Percentiles rank a stretch among this genome's conserved stretches.
These are phyloP conservation scores for Cephalopterus ornatus DNA, from an alignment of 2,113 vertebrate species.

Conservation along the genomic window DNA sequence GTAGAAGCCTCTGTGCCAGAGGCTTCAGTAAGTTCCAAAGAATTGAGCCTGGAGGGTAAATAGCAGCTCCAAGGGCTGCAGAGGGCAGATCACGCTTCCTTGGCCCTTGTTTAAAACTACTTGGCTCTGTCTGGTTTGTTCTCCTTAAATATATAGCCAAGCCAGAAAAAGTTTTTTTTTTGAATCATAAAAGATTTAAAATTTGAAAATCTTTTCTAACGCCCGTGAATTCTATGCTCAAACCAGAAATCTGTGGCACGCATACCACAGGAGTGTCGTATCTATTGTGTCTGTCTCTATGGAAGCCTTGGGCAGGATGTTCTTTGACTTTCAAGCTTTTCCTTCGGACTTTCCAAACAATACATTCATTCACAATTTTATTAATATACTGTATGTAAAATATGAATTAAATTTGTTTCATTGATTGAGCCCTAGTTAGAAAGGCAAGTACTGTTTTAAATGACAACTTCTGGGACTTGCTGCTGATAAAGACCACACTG, in stretches of 20 bases:
- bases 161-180: neutral
- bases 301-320: neutral
- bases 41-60: neutral
- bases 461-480: neutral
- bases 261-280: conserved; percentile 34
- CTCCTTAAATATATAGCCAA: neutral
- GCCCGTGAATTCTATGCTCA: neutral
- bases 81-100: neutral
- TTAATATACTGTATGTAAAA: neutral
- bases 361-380: neutral
- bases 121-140: neutral
- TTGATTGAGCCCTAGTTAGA: neutral
- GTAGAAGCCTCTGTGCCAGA: neutral
- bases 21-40: neutral
- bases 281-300: conserved; percentile 67
- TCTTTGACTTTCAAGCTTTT: neutral
- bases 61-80: neutral
- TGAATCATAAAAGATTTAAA: neutral
- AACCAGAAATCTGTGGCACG: neutral
- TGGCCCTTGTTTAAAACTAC: neutral
- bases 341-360: neutral
- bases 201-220: neutral
- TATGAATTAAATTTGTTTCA: neutral
- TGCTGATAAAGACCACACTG: neutral
- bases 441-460: neutral